Percentiles rank a stretch among this genome's conserved stretches.
phyloP scores from a whole-genome alignment of 1,140 invertebrate species.

The Dreissena polymorpha region DNA sequence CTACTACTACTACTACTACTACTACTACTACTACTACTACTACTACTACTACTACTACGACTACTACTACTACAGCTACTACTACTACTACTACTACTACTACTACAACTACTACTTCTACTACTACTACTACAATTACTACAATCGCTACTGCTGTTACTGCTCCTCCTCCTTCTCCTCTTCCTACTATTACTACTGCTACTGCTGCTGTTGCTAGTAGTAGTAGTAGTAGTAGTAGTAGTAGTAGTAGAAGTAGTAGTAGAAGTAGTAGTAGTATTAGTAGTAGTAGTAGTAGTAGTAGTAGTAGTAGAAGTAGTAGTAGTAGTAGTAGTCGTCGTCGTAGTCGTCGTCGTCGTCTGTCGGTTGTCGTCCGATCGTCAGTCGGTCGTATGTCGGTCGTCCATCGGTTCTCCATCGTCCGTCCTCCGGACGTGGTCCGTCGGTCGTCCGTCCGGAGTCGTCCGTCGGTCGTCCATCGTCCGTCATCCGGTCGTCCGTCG shows the following conservation, averaged over 20 bases:
- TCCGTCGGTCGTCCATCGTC: too few relatives aligned
- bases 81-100: not conserved
- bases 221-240: too few relatives aligned
- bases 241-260: not conserved
- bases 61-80: not conserved
- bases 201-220: too few relatives aligned
- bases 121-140: not conserved
- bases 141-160: not conserved
- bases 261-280: not conserved
- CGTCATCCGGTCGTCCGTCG: too few relatives aligned
- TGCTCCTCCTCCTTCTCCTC: too few relatives aligned
- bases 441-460: too few relatives aligned
- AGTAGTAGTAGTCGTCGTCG: not conserved
- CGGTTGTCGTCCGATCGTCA: too few relatives aligned
- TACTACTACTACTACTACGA: not conserved
- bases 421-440: too few relatives aligned
- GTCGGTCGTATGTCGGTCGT: too few relatives aligned
- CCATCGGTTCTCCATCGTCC: too few relatives aligned
- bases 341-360: not conserved
- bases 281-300: constrained; percentile 3
- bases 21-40: not conserved
- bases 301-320: not conserved
- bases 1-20: not conserved
- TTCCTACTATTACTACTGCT: too few relatives aligned
- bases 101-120: not conserved